Evolutionary conservation across 2,797 vertebrate species (phyloP).

Genomic region (Salarias fasciatus): DNA sequence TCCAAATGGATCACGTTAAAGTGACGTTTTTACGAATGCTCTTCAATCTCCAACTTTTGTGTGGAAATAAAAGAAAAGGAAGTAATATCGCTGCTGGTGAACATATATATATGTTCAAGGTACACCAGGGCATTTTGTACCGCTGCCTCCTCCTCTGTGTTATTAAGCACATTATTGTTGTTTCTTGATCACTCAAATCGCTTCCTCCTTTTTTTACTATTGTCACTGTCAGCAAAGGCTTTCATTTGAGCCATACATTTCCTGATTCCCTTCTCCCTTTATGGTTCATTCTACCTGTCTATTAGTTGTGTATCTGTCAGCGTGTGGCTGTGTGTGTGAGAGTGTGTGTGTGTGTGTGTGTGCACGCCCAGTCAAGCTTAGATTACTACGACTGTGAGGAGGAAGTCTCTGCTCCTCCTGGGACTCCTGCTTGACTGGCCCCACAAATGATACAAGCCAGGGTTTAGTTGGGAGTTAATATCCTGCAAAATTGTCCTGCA

Average conservation of each 20-base stretch:
- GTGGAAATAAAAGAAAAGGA: conserved; percentile 45
- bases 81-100: conserved; percentile 27
- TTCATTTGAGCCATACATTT: conserved; percentile 67
- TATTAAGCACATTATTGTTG: conserved; percentile 36
- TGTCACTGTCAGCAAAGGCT: conserved; percentile 58
- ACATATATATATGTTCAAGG: conserved; percentile 8
- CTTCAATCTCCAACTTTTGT: conserved; percentile 67
- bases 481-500: conserved; percentile 89
- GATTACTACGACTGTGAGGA: conserved; percentile 82
- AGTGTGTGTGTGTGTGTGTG: conserved; percentile 47
- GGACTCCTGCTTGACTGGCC: conserved; percentile 87
- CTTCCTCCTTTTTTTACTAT: conserved; percentile 29
- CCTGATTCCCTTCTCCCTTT: conserved; percentile 75
- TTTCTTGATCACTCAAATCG: conserved; percentile 45
- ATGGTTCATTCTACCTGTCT: conserved; percentile 77
- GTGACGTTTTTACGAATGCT: conserved; percentile 74
- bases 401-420: conserved; percentile 80
- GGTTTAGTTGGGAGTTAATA: conserved; percentile 89
- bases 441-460: conserved; percentile 88
- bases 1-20: conserved; percentile 74
- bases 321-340: conserved; percentile 48
- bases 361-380: conserved; percentile 78
- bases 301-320: conserved; percentile 53
- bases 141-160: conserved; percentile 13
- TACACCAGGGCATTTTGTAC: conserved; percentile 8